phyloP scores from a whole-genome alignment of 2,888 invertebrate species.

The Cantharis nigra region DNA sequence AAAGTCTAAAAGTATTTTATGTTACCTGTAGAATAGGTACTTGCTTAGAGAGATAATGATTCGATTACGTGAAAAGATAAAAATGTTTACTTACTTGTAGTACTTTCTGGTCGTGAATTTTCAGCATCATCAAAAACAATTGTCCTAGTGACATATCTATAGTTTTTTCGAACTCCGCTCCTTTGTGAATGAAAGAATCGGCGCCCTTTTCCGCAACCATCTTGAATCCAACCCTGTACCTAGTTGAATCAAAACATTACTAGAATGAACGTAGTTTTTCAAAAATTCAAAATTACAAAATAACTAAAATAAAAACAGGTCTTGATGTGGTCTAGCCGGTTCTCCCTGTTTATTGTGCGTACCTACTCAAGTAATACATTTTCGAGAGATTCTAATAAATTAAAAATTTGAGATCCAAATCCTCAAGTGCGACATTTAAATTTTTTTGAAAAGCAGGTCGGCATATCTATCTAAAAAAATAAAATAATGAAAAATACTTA shows the following conservation, averaged over 20 bases:
- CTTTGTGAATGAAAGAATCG: background rate
- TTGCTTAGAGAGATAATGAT: background rate
- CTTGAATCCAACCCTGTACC: background rate
- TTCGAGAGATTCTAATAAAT: too few relatives aligned
- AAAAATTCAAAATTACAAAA: background rate
- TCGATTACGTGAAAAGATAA: background rate
- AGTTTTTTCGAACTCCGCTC: slow-evolving; percentile 35
- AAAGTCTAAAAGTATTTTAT: background rate
- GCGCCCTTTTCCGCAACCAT: background rate
- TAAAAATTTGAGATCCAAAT: background rate
- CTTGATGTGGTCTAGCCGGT: too few relatives aligned
- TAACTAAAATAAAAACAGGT: background rate
- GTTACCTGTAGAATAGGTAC: too few relatives aligned
- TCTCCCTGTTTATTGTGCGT: too few relatives aligned
- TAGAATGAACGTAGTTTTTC: background rate
- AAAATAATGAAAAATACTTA: background rate
- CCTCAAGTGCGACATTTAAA: background rate
- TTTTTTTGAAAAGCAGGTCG: background rate
- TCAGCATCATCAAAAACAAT: slow-evolving; percentile 44
- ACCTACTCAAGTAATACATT: too few relatives aligned
- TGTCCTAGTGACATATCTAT: slow-evolving; percentile 47
- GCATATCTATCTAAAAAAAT: background rate
- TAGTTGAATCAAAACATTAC: background rate
- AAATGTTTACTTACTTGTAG: slow-evolving; percentile 45
- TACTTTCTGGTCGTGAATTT: slow-evolving; percentile 46